These are phyloP conservation scores for Pomatorhinus ruficollis DNA, from an alignment of 2,113 vertebrate genomes.

Conservation along the genomic window DNA sequence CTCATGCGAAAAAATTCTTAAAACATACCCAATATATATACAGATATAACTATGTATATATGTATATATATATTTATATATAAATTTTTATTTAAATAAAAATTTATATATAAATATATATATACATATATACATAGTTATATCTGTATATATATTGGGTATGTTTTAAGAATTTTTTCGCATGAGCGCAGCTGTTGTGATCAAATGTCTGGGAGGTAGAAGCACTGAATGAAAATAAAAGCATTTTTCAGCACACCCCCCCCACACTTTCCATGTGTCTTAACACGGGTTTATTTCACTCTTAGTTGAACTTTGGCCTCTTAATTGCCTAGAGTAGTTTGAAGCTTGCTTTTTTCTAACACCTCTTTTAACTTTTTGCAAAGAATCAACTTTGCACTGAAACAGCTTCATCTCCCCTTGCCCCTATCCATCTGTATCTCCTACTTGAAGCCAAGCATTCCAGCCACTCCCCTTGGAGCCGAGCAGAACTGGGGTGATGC, in stretches of 20 bases:
- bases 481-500: neutral
- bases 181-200: slow-evolving; percentile 83
- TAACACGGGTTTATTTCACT: neutral
- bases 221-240: slow-evolving; percentile 72
- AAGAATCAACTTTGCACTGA: neutral
- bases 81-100: slow-evolving; percentile 85
- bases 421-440: neutral
- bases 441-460: neutral
- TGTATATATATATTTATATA: slow-evolving; percentile 82
- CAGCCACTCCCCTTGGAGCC: neutral
- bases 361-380: neutral
- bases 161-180: slow-evolving; percentile 84
- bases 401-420: neutral
- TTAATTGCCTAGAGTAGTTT: neutral
- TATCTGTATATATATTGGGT: slow-evolving; percentile 85
- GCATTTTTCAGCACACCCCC: slow-evolving; percentile 54
- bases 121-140: slow-evolving; percentile 81
- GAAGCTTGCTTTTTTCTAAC: neutral
- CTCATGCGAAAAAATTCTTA: slow-evolving; percentile 84
- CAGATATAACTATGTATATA: slow-evolving; percentile 82
- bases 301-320: slow-evolving; percentile 11
- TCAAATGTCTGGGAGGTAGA: slow-evolving; percentile 77
- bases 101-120: slow-evolving; percentile 82
- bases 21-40: slow-evolving; percentile 84
- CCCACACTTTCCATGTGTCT: slow-evolving; percentile 16